Conservation (phyloP, 2,888 invertebrate species). For the Calliphora vomitoria region DNA sequence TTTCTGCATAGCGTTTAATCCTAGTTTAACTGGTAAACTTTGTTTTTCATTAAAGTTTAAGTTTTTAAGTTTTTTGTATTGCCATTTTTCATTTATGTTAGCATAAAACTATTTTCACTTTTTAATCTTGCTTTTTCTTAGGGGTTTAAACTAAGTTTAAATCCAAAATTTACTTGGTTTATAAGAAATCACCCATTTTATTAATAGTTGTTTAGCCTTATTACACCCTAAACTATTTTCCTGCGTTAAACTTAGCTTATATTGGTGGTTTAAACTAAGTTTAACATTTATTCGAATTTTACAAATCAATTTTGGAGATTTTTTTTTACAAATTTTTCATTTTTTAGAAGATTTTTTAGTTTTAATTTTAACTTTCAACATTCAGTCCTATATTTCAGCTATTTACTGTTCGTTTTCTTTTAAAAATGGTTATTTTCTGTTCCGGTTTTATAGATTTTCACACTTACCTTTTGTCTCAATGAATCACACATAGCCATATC, state of each 20-base stretch:
- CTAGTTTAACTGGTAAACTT: too few species aligned
- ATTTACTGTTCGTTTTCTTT: not conserved
- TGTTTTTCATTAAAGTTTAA: too few species aligned
- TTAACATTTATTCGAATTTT: not conserved
- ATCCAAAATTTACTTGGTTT: not conserved
- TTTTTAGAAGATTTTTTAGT: too few species aligned
- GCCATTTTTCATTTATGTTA: too few species aligned
- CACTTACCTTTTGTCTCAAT: constrained; percentile 86
- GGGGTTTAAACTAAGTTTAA: constrained; percentile 2
- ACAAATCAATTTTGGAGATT: too few species aligned
- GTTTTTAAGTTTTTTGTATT: too few species aligned
- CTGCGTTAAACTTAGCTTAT: not conserved
- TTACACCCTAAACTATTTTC: not conserved
- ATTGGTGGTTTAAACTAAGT: not conserved
- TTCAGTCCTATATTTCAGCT: not conserved
- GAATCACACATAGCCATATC: constrained; percentile 95
- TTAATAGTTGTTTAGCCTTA: too few species aligned
- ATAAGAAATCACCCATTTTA: too few species aligned
- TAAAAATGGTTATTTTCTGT: not conserved
- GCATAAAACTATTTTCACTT: too few species aligned
- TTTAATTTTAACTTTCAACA: not conserved
- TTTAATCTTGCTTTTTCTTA: not conserved
- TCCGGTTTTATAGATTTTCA: not conserved
- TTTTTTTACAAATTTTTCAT: too few species aligned
- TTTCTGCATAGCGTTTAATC: too few species aligned